Conservation (phyloP, 1,140 invertebrate genomes). For the Myzus persicae region DNA sequence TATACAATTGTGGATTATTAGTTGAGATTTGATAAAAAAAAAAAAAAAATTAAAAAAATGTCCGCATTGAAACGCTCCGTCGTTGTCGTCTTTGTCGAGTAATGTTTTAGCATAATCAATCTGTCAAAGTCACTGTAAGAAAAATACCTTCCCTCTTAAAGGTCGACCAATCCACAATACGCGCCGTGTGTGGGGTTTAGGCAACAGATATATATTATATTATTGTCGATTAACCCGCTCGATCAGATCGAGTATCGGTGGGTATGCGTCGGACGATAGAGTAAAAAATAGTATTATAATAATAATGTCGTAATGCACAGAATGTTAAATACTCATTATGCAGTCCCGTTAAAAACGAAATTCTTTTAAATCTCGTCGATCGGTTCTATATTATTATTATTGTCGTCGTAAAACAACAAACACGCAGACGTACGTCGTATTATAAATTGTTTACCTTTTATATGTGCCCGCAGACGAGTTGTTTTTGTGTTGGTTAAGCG, state of each 20-base stretch:
- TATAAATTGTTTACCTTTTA: conserved; percentile 24
- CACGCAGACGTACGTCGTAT: neutral
- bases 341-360: neutral
- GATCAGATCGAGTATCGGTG: neutral
- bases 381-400: neutral
- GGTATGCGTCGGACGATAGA: neutral
- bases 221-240: neutral
- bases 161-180: neutral
- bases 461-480: neutral
- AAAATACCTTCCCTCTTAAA: neutral
- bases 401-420: conserved; percentile 23
- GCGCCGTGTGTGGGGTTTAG: neutral
- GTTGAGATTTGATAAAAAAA: conserved; percentile 9
- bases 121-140: neutral
- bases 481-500: conserved; percentile 15
- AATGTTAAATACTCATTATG: neutral
- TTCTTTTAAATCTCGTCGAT: neutral
- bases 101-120: neutral
- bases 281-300: neutral
- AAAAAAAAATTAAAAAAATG: neutral
- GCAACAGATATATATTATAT: neutral
- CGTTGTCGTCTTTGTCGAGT: neutral
- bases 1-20: conserved; percentile 12
- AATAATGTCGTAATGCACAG: neutral
- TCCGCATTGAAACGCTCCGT: neutral